Percentiles rank a stretch among this genome's conserved stretches.
phyloP scores from a whole-genome alignment of 1,140 invertebrate species.

The Dreissena rostriformis region DNA sequence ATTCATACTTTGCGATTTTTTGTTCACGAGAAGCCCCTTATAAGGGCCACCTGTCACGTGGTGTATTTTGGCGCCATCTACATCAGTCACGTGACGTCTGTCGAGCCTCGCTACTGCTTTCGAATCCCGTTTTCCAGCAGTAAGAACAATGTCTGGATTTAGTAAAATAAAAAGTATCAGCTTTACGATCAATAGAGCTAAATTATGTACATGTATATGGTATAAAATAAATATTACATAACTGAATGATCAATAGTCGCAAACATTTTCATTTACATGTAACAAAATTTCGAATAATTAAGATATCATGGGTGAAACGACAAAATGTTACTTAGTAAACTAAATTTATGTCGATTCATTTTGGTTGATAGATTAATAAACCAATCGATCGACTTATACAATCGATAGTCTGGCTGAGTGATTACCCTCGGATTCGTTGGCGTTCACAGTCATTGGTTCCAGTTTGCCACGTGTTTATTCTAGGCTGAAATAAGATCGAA shows the following conservation, averaged over 20 bases:
- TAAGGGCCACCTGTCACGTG: constrained; percentile 75
- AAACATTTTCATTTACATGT: not conserved
- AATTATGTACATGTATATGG: not conserved
- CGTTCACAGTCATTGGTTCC: constrained; percentile 50
- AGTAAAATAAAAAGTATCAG: not conserved
- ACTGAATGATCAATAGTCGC: not conserved
- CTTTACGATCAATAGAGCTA: not conserved
- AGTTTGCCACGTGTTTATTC: constrained; percentile 8
- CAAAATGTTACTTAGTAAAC: not conserved
- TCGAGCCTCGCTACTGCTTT: constrained; percentile 72
- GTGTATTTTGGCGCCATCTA: constrained; percentile 70
- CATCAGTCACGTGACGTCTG: constrained; percentile 66
- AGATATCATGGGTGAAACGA: not conserved
- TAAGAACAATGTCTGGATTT: constrained; percentile 74
- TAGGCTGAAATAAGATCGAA: too few relatives aligned
- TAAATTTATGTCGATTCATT: not conserved
- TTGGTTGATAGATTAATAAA: not conserved
- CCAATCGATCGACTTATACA: not conserved
- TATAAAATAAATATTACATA: not conserved
- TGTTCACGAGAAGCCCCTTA: constrained; percentile 77
- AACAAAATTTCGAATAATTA: not conserved
- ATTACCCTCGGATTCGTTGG: constrained; percentile 50
- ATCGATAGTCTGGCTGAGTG: not conserved
- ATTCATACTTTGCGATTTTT: constrained; percentile 68
- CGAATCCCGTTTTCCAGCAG: constrained; percentile 72